Base-by-base conservation (phyloP, 2,888 invertebrate species). In the Leptura quadrifasciata region DNA sequence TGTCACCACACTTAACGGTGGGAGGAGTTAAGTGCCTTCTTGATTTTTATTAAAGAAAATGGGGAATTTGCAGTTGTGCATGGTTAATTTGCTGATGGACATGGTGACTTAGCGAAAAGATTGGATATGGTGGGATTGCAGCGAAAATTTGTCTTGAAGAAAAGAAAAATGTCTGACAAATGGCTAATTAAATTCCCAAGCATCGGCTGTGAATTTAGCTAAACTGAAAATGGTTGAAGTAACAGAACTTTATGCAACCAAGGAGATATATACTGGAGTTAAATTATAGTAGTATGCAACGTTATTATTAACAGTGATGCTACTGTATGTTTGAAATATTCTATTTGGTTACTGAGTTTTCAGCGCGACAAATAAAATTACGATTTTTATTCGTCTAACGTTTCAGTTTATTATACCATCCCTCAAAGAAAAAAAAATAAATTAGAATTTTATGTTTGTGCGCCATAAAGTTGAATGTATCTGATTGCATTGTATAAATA, bases 1-100 rank as follows among this genome's bases (percentile, higher is more conserved):
- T 82, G 82, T 83, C 83, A 81, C 81, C 77, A 69, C 73, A 20
- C 67, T 74, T 63, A 74, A 77, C 75, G 73, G 75, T 81, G 78
- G 79, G 79, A 75, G 79, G 79, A 81, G 79, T 75, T 58, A 76
- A 35, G 64, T 39, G 69, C 58, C 15, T 10, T 17, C 68, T 68
- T 31, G 69, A 69, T 69, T 69, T 69, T 69, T 69, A 58, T 58
- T 20, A 39, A 58, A 58, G 72, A 58, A 65, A 72, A 72, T 65
- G 64, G 65, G 64, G 72, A 72, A 55, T 52, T 21, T 54, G 24
- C 69, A 31, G 47, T 15, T 31, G 47, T 47, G n/a, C 31, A 18
- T 24, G 68, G 57, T 21, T 54, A 57, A 55, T 54, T 17, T 24
- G 68, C 12, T 15, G 57, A 55, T 68, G 24, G 54, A 39, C 39